Percentiles rank a stretch among this genome's conserved stretches.
Evolutionary conservation across 2,797 vertebrate species (phyloP).

Genomic region (Enteromius fasciolatus): DNA sequence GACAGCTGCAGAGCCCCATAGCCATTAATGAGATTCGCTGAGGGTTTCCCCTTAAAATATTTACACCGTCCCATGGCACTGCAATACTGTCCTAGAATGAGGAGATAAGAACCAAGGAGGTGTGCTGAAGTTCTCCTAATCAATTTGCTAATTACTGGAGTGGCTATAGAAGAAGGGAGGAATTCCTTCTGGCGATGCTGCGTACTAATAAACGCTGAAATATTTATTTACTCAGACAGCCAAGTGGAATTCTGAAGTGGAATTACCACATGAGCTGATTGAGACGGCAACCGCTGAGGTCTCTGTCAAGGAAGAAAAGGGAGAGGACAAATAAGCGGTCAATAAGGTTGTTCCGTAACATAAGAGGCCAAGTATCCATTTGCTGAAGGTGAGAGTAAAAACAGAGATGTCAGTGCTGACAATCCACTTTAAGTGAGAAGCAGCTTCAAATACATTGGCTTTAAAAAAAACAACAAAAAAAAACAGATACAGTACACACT

Average conservation of each 20-base stretch:
- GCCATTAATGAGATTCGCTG: slow-evolving; percentile 80
- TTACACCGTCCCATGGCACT: slow-evolving; percentile 78
- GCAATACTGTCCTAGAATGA: slow-evolving; percentile 81
- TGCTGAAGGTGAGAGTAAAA: slow-evolving; percentile 53
- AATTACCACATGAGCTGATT: slow-evolving; percentile 75
- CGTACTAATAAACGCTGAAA: slow-evolving; percentile 83
- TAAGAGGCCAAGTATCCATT: slow-evolving; percentile 39
- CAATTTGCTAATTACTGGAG: slow-evolving; percentile 85
- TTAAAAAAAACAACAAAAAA: no score
- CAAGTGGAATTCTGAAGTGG: slow-evolving; percentile 78
- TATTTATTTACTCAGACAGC: slow-evolving; percentile 79
- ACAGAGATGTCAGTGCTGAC: slow-evolving; percentile 41
- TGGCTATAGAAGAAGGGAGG: slow-evolving; percentile 76
- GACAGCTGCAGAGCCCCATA: slow-evolving; percentile 78
- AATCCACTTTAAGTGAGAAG: slow-evolving; percentile 20
- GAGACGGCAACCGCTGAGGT: slow-evolving; percentile 71
- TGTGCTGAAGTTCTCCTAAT: slow-evolving; percentile 83
- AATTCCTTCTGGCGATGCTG: slow-evolving; percentile 80
- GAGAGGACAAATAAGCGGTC: slow-evolving; percentile 39
- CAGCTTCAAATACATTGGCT: background rate
- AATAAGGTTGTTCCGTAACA: slow-evolving; percentile 50
- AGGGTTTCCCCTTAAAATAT: slow-evolving; percentile 85
- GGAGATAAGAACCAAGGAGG: slow-evolving; percentile 81
- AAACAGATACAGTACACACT: background rate
- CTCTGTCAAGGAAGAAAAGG: slow-evolving; percentile 69